Evolutionary conservation across 2,113 vertebrate species (phyloP), one percentile per base, ranked within the genome.

Genomic region (Phaetusa simplex): DNA sequence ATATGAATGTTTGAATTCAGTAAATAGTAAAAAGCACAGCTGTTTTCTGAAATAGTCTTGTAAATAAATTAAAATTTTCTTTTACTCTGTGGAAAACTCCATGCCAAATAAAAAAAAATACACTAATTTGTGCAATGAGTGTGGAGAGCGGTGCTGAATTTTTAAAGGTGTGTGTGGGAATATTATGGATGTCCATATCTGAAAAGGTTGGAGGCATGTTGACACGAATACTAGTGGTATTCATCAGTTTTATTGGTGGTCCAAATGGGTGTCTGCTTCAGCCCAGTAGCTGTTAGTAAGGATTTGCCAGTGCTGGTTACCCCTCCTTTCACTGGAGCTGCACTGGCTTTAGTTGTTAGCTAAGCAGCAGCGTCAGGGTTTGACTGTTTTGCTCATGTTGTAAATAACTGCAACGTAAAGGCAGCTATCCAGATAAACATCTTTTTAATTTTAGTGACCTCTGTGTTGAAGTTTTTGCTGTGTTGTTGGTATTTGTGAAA

Each of bases 101-200:
- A 17, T 58, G 38, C 29, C 53, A 71, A 26, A 38, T 66, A 62
- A 14, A 71, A 70, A 69, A 19, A 43, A 30, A 90, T 21, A 40
- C 42, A 29, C 8, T 88, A 42, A 59, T 94, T 90, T 78, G 34
- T 87, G 55, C 70, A 78, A n/a, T 3, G 6, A 66, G 10, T 23
- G 10, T 87, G 56, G 55, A 74, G 36, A 45, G 14, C 0, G 0
- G 13, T 62, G 30, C 7, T 78, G 21, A 70, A 1, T 61, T 81
- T 77, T 72, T 81, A 45, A 69, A 52, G 19, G 29, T 36, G 14
- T 1, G 0, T 58, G 8, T 22, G 23, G 23, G 18, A 38, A 8
- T 56, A 40, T 66, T 96, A 88, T 53, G 65, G 9, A 74, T 64
- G 16, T 24, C 18, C 15, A 4, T 34, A 19, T 53, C 36, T 65